Conservation (phyloP, 2,888 invertebrate species). For the Tiliacea citrago region DNA sequence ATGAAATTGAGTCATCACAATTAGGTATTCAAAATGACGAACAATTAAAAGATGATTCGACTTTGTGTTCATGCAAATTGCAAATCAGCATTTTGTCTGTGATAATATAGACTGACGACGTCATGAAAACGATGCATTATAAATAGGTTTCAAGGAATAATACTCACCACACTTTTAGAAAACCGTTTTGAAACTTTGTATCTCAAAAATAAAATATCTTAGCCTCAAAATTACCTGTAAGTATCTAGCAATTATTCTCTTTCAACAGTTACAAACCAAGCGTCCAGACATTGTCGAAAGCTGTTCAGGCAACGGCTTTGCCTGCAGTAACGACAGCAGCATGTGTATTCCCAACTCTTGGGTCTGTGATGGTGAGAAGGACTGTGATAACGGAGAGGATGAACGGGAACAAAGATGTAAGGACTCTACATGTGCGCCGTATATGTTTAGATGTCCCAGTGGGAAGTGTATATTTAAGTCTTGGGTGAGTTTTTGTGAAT, state of each 20-base stretch:
- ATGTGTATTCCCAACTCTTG: slow-evolving; percentile 94
- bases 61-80: not conserved
- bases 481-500: slow-evolving; percentile 85
- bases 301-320: slow-evolving; percentile 79
- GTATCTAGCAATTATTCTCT: not conserved
- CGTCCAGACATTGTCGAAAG: slow-evolving; percentile 74
- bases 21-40: not conserved
- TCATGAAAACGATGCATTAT: not conserved
- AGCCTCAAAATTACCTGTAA: not conserved
- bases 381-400: slow-evolving; percentile 94
- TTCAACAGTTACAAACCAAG: slow-evolving; percentile 68
- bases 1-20: not conserved
- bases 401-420: slow-evolving; percentile 92
- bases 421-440: slow-evolving; percentile 92
- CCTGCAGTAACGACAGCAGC: slow-evolving; percentile 81
- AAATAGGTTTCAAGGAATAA: not conserved
- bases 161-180: not conserved
- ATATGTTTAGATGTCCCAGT: slow-evolving; percentile 93
- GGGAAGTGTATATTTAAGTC: slow-evolving; percentile 90
- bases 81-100: not conserved
- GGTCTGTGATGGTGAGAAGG: slow-evolving; percentile 95
- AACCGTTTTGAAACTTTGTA: not conserved
- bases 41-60: not conserved
- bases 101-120: not conserved
- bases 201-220: not conserved